Evolutionary conservation across 2,113 vertebrate species (phyloP).

Genomic region (Eleginops maclovinus): DNA sequence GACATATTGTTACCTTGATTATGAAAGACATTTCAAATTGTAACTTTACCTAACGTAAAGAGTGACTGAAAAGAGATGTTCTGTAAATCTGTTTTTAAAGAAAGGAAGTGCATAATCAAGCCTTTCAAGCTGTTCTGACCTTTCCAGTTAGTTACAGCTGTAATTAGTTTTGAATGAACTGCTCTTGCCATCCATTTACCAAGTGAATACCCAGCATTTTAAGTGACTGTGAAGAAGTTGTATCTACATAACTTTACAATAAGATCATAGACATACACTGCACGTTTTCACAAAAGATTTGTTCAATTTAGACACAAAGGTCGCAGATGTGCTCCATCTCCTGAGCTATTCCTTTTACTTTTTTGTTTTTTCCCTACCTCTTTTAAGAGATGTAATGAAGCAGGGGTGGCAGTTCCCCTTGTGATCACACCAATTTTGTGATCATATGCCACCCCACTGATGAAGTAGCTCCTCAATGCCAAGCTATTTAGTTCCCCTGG

Average conservation of each 20-base stretch:
- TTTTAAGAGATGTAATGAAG: conserved; percentile 73
- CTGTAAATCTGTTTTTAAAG: conserved; percentile 26
- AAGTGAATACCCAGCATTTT: conserved; percentile 33
- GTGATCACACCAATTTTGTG: conserved; percentile 62
- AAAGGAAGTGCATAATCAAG: conserved; percentile 37
- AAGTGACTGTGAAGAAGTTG: conserved; percentile 19
- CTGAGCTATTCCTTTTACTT: conserved; percentile 29
- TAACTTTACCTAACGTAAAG: too few species aligned
- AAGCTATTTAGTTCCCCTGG: conserved; percentile 69
- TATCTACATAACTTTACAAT: conserved; percentile 50
- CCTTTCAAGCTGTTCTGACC: conserved; percentile 46
- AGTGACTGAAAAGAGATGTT: conserved; percentile 5
- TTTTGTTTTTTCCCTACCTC: conserved; percentile 33
- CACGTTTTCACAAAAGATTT: conserved; percentile 30
- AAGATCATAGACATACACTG: conserved; percentile 34
- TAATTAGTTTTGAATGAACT: conserved; percentile 68
- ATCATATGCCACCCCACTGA: conserved; percentile 57
- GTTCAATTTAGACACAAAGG: conserved; percentile 49
- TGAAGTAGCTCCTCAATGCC: conserved; percentile 59
- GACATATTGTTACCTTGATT: neutral
- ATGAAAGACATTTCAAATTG: too few species aligned
- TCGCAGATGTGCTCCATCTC: conserved; percentile 31
- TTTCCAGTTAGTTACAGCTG: conserved; percentile 56
- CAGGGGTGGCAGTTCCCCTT: conserved; percentile 59
- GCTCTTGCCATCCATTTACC: conserved; percentile 36